Evolutionary conservation across 2,888 invertebrate species (phyloP), one percentile per base, ranked within the genome.

Genomic region (Caenorhabditis virilis): DNA sequence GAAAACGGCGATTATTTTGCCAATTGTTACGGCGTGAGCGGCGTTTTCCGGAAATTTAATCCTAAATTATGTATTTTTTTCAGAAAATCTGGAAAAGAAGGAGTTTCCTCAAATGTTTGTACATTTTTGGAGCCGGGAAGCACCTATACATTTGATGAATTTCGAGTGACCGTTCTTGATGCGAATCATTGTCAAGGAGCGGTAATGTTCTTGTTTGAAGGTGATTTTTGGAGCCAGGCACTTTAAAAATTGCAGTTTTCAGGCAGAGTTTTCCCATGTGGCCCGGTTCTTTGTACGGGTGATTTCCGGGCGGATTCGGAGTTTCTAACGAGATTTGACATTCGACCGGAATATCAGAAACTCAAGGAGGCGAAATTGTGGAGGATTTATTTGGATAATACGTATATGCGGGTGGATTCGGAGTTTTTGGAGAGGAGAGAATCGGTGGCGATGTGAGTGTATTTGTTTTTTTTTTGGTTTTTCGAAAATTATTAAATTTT

Each of bases 151-250:
- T 53, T 53, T 35, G 49, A 60, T 1, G 42, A 36, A 7, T 60
- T 53, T n/a, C n/a, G 38, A 13, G 59, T 53, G 11, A 48, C 43
- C 0, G 30, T 53, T 6, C 6, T 60, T 42, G 42, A 46, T 26
- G 49, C 53, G 5, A 53, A 54, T 38, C 60, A 60, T 25, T 49
- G 49, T 39, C 49, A 43, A 13, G 60, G 60, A 13, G 27, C 54
- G 2, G 60, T 60, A 15, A 60, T 60, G 60, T 54, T 39, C 30
- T 23, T 60, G 1, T 60, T 60, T 41, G 49, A 49, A 6, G 23
- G 20, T 20, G 18, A 38, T 9, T 6, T 16, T 38, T n/a, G n/a
- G n/a, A n/a, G n/a, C n/a, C n/a, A n/a, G n/a, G n/a, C n/a, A n/a
- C 13, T 30, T 30, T 30, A 30, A 30, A 30, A 30, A 30, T 9